These are phyloP conservation scores for Zaprionus lineosus DNA, from an alignment of 2,888 invertebrate species.

Conservation along the genomic window DNA sequence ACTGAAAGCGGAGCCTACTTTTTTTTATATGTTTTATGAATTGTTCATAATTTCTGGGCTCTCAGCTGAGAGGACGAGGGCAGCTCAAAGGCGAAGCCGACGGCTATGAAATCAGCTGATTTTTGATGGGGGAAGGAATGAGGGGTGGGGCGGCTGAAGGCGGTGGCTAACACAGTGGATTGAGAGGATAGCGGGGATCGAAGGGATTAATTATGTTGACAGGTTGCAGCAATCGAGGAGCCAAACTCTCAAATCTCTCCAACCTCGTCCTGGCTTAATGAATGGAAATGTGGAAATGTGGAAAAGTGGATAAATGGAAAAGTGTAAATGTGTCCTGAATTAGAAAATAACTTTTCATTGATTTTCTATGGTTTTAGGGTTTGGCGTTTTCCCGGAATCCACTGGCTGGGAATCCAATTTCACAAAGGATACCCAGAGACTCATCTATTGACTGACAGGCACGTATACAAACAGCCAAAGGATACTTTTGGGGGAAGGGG, in stretches of 20 bases:
- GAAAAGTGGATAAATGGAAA: conserved; percentile 5
- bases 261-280: conserved; percentile 16
- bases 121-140: conserved; percentile 21
- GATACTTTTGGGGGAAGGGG: conserved; percentile 5
- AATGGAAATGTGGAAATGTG: conserved; percentile 36
- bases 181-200: neutral
- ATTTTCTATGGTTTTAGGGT: conserved; percentile 21
- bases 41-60: conserved; percentile 62
- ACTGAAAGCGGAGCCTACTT: conserved; percentile 46
- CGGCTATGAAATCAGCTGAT: conserved; percentile 64
- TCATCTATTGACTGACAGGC: conserved; percentile 9
- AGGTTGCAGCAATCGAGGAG: conserved; percentile 63
- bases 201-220: conserved; percentile 72
- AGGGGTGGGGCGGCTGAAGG: conserved; percentile 1
- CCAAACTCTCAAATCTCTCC: too few relatives aligned
- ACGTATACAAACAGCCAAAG: conserved; percentile 42
- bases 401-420: conserved; percentile 11
- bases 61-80: conserved; percentile 21
- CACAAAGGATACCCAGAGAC: conserved; percentile 12
- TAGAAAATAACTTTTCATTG: conserved; percentile 43
- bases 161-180: too few relatives aligned
- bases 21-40: conserved; percentile 70
- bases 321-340: conserved; percentile 34
- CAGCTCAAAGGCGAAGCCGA: conserved; percentile 55
- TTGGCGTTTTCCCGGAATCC: conserved; percentile 35